Conservation (phyloP, 2,888 invertebrate species). For the Himalopsyche tibetana region DNA sequence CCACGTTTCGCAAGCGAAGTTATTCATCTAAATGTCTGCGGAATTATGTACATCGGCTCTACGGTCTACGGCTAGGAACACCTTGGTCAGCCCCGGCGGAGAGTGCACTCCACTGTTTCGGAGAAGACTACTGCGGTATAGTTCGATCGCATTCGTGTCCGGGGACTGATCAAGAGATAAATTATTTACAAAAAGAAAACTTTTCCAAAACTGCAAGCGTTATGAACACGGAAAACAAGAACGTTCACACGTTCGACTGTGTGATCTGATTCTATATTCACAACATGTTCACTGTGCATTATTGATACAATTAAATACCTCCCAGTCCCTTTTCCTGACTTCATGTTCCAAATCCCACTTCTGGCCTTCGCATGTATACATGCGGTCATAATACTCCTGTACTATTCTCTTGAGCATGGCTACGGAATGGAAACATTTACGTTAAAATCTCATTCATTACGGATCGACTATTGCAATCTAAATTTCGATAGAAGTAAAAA, state of each 20-base stretch:
- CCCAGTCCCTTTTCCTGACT: slow-evolving; percentile 99
- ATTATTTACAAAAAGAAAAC: slow-evolving; percentile 64
- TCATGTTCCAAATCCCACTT: slow-evolving; percentile 99
- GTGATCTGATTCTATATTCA: slow-evolving; percentile 72
- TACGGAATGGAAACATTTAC: slow-evolving; percentile 76
- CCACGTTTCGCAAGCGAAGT: slow-evolving; percentile 68
- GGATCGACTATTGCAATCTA: slow-evolving; percentile 37
- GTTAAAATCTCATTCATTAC: slow-evolving; percentile 60
- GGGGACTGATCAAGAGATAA: slow-evolving; percentile 65
- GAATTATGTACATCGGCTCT: slow-evolving; percentile 66
- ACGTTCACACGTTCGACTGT: slow-evolving; percentile 73
- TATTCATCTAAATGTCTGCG: slow-evolving; percentile 63
- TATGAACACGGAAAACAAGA: slow-evolving; percentile 76
- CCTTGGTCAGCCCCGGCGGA: slow-evolving; percentile 70
- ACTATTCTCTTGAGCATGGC: slow-evolving; percentile 94
- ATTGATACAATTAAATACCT: slow-evolving; percentile 84
- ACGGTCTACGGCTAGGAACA: slow-evolving; percentile 66
- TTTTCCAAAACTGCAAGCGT: slow-evolving; percentile 72
- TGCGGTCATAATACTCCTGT: slow-evolving; percentile 97
- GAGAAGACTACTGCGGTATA: slow-evolving; percentile 32
- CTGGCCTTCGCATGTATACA: slow-evolving; percentile 98
- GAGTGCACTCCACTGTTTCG: slow-evolving; percentile 28
- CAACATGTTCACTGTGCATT: slow-evolving; percentile 68
- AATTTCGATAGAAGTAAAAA: slow-evolving; percentile 45
- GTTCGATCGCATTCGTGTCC: slow-evolving; percentile 69